phyloP scores from a whole-genome alignment of 2,888 invertebrate species.

The Clostera curtula region DNA sequence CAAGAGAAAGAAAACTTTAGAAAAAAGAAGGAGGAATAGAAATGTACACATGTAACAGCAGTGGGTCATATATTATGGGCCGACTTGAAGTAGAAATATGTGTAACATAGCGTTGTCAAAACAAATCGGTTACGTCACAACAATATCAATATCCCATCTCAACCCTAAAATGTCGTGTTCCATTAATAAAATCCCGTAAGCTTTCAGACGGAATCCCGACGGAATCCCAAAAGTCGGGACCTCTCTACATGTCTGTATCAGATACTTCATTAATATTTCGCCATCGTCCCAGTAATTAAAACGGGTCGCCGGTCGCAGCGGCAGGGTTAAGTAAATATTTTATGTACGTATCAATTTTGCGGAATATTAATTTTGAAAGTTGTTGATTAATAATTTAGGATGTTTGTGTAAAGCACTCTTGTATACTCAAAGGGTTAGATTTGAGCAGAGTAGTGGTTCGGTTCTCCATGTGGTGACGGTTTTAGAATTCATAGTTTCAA shows the following conservation, averaged over 20 bases:
- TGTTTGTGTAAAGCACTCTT: too few relatives aligned
- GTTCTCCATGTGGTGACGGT: too few relatives aligned
- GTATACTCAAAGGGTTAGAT: too few relatives aligned
- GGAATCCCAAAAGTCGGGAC: slow-evolving; percentile 33
- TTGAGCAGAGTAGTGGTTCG: too few relatives aligned
- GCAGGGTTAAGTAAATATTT: slow-evolving; percentile 33
- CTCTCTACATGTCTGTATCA: slow-evolving; percentile 48
- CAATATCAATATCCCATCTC: slow-evolving; percentile 4
- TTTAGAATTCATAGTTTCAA: too few relatives aligned
- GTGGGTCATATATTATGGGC: too few relatives aligned
- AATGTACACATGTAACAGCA: too few relatives aligned
- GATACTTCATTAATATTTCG: slow-evolving; percentile 65
- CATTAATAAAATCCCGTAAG: slow-evolving; percentile 35
- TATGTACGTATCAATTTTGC: slow-evolving; percentile 15
- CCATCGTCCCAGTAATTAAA: slow-evolving; percentile 49
- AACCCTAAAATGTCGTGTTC: slow-evolving; percentile 23
- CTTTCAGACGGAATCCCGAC: slow-evolving; percentile 24
- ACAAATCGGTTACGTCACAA: background rate
- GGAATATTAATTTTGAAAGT: background rate
- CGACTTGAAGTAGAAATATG: too few relatives aligned
- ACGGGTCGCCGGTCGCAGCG: slow-evolving; percentile 25
- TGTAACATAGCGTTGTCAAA: too few relatives aligned
- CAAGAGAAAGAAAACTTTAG: too few relatives aligned
- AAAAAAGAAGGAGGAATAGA: too few relatives aligned
- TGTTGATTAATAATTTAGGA: too few relatives aligned